Evolutionary conservation across 1,140 invertebrate species (phyloP).

Genomic region (Philopotamus ludificatus): DNA sequence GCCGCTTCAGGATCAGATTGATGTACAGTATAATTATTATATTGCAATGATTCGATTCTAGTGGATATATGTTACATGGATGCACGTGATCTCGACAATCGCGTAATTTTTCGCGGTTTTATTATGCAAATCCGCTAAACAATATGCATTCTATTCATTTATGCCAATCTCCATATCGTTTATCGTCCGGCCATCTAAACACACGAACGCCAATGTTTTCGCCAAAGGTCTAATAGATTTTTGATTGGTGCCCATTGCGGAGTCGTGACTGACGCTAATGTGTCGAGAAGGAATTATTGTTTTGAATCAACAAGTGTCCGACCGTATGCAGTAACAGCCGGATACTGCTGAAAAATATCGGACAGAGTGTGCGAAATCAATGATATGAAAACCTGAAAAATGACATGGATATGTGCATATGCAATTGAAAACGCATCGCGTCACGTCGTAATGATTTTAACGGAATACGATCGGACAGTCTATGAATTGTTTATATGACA

Average conservation of each 20-base stretch:
- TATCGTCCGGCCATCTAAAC: background rate
- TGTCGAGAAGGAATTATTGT: background rate
- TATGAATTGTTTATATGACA: background rate
- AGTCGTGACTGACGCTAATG: background rate
- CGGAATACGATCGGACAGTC: no score
- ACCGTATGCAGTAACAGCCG: background rate
- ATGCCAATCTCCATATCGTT: no score
- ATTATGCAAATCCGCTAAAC: no score
- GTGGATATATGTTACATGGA: no score
- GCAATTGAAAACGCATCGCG: no score
- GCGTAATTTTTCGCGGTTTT: no score
- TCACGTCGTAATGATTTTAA: no score
- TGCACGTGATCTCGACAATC: no score
- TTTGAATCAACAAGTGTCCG: background rate
- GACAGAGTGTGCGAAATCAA: background rate
- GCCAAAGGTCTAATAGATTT: background rate
- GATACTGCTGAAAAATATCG: background rate
- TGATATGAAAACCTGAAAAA: background rate
- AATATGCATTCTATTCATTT: no score
- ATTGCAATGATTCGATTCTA: no score
- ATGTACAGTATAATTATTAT: no score
- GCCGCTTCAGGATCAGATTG: no score
- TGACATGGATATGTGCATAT: background rate
- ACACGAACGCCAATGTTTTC: background rate
- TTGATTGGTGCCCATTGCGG: background rate